phyloP scores from a whole-genome alignment of 1,140 invertebrate species.

The Formica exsecta region DNA sequence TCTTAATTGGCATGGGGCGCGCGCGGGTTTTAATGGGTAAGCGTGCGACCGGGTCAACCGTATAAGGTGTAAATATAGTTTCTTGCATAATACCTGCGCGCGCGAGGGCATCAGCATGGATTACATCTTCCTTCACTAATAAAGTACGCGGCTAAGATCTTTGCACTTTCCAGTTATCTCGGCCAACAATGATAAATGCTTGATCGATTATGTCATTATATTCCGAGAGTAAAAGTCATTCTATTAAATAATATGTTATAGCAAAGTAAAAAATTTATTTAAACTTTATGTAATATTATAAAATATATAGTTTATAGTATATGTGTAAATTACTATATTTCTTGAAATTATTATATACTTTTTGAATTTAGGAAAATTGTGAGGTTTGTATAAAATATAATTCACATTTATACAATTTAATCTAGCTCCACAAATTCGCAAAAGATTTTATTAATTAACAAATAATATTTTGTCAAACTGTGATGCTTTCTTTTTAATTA shows the following conservation, averaged over 20 bases:
- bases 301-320: no score
- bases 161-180: constrained; percentile 69
- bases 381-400: background rate
- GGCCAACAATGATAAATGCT: constrained; percentile 46
- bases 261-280: background rate
- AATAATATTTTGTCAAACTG: background rate
- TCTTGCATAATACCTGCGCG: constrained; percentile 65
- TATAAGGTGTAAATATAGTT: constrained; percentile 44
- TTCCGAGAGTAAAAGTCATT: constrained; percentile 2
- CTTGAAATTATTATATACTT: background rate
- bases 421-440: background rate
- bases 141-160: constrained; percentile 55
- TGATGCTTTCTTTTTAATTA: background rate
- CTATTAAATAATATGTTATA: background rate
- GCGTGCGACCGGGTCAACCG: constrained; percentile 27
- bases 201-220: constrained; percentile 7
- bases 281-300: background rate
- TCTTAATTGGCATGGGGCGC: constrained; percentile 24
- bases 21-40: constrained; percentile 4
- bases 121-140: constrained; percentile 64
- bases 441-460: background rate
- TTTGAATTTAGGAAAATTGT: background rate
- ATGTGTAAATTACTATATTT: background rate
- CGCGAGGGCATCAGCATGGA: background rate
- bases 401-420: background rate